Base-by-base conservation (phyloP, 2,888 invertebrate species). In the Hirtodrosophila alboralis region DNA sequence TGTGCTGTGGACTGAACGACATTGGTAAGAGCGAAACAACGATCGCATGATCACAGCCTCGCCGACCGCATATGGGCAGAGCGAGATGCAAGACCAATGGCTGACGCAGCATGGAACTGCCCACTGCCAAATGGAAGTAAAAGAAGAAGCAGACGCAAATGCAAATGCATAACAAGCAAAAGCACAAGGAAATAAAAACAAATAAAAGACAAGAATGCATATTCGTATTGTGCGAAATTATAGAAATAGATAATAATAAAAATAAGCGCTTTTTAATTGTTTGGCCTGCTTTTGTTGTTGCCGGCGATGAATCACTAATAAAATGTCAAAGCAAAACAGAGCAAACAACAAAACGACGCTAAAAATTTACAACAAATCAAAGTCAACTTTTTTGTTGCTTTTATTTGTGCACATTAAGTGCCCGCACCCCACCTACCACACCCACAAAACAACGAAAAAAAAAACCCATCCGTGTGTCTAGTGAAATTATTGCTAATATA, bases 401-500 rank as follows among this genome's bases (percentile, higher is more conserved):
- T 75, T 69, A 67, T 63, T 63, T 59, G 72, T n/a, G 59, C 64
- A 59, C 63, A 58, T 57, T 72, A 72, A 72, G 72, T 60, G 64
- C 51, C 6, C 30, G 1, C 34, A 16, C 53, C 37, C 13, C 23
- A 23, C 23, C 23, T 6, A 3, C 1, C n/a, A n/a, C 18, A 7
- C 30, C n/a, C 10, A 23, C n/a, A n/a, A n/a, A n/a, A n/a, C n/a
- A n/a, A n/a, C n/a, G n/a, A n/a, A n/a, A n/a, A n/a, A n/a, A n/a
- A 53, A 57, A 40, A 21, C 34, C 47, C 61, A 45, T 40, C 52
- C 60, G 51, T 61, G 61, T 64, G 81, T 66, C 75, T 75, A 69
- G 80, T 80, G 71, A 86, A 86, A 86, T 85, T 83, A 87, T 87
- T 81, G 87, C 87, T 81, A 86, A 81, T 80, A 87, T 87, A 86